These are phyloP conservation scores for Capromys pilorides DNA, from an alignment of 2,797 vertebrate species.

Conservation along the genomic window DNA sequence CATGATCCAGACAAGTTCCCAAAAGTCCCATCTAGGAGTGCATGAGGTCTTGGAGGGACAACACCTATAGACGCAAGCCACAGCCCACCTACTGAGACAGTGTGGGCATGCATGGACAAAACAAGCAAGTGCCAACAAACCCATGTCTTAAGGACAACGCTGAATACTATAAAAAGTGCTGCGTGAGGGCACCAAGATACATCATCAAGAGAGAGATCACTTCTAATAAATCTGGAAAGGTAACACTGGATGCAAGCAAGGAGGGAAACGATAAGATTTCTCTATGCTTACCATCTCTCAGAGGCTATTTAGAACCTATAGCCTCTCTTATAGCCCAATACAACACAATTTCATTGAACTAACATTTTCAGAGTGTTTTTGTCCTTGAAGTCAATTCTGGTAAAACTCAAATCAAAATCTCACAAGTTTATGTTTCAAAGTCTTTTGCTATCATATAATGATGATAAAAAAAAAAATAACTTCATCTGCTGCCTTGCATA, in stretches of 20 bases:
- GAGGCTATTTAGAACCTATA: neutral
- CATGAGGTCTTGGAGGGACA: neutral
- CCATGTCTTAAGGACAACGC: neutral
- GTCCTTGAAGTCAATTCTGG: neutral
- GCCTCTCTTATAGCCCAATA: neutral
- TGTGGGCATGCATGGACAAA: neutral
- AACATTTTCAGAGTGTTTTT: neutral
- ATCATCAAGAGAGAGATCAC: neutral
- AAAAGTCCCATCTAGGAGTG: neutral
- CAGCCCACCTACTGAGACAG: neutral
- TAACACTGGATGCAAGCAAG: neutral
- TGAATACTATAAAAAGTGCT: neutral
- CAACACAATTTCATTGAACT: neutral
- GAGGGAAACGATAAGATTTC: neutral
- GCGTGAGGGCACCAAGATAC: neutral
- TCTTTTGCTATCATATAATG: neutral
- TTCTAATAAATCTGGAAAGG: neutral
- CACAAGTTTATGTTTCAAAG: conserved; percentile 18
- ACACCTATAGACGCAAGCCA: neutral
- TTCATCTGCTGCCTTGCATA: neutral
- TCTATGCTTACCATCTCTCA: neutral
- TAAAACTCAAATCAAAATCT: neutral
- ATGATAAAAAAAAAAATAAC: neutral
- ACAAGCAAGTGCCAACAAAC: neutral
- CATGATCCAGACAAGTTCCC: neutral